phyloP scores from a whole-genome alignment of 2,888 invertebrate genomes.

The Galerucella nymphaeae region DNA sequence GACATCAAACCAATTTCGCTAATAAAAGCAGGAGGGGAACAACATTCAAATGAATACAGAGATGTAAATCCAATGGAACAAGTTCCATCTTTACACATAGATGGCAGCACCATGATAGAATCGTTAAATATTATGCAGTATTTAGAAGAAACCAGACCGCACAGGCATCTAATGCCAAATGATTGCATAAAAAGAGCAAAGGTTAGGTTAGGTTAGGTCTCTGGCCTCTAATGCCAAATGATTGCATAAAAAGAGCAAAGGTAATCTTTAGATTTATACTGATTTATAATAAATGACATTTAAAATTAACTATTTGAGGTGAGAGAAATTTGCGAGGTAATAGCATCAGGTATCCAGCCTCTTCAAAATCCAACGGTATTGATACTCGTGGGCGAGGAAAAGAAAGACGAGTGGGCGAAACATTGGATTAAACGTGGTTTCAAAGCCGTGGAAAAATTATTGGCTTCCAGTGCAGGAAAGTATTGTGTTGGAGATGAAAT shows the following conservation, averaged over 20 bases:
- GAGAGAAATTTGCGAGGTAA: conserved; percentile 89
- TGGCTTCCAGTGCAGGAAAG: conserved; percentile 86
- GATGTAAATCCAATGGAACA: conserved; percentile 95
- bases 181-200: conserved; percentile 90
- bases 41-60: conserved; percentile 88
- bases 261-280: no score
- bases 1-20: conserved; percentile 89
- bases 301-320: conserved; percentile 60
- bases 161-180: conserved; percentile 86
- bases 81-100: conserved; percentile 90
- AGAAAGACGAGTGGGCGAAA: conserved; percentile 92
- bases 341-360: conserved; percentile 95
- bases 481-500: conserved; percentile 91
- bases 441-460: conserved; percentile 86
- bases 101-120: conserved; percentile 78
- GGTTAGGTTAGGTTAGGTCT: no score
- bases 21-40: conserved; percentile 87
- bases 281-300: background rate
- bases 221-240: conserved; percentile 88
- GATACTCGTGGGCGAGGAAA: conserved; percentile 87
- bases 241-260: conserved; percentile 88
- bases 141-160: conserved; percentile 91
- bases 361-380: conserved; percentile 92
- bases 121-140: conserved; percentile 93
- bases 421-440: conserved; percentile 94